Base-by-base conservation (phyloP, 92 coral and sea anemone species). In the Pocillopora meandrina region DNA sequence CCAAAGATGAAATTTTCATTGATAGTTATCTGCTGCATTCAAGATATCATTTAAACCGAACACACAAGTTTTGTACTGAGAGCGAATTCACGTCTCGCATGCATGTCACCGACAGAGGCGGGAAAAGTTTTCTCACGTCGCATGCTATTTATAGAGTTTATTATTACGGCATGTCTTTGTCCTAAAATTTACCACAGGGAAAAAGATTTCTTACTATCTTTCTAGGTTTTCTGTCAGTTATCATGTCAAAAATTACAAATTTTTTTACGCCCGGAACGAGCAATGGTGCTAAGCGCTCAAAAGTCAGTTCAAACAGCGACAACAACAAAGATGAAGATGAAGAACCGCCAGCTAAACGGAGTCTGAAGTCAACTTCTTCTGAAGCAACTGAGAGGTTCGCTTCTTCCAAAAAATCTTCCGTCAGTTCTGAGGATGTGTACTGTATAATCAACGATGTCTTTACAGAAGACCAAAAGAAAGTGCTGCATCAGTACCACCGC, bases 381-480 rank as follows among this genome's bases (percentile, higher is more conserved):
- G 77, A 19, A 61, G 61, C 77, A 47, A 9, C 7, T 52, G 77
- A 10, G 61, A 13, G 16, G 61, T 72, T 59, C n/a, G 26, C 77
- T 52, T 72, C 62, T 72, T 72, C 42, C 12, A 72, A 72, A 72
- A 52, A 19, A 72, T 72, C 62, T 3, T 72, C 62, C 1, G 62
- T 72, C 61, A 72, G 61, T 72, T 72, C 68, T 52, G 19, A 52
- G 2, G 62, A 73, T 73, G 77, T 73, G 5, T 31, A 73, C 34
- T 0, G 35, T n/a, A 52, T 73, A 55, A 74, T 74, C 34, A 74
- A 74, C 16, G 9, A 74, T 74, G n/a, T 74, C 78, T 71, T 71
- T 19, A 74, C 61, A 56, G 78, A 74, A 74, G 63, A 56, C 61
- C 64, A 56, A 74, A 55, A 74, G 78, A 74, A 74, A 74, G 78